Evolutionary conservation across 92 coral and sea anemone genomes (phyloP), one percentile per base, ranked within the genome.

Genomic region (Chrysogorgia sp.): DNA sequence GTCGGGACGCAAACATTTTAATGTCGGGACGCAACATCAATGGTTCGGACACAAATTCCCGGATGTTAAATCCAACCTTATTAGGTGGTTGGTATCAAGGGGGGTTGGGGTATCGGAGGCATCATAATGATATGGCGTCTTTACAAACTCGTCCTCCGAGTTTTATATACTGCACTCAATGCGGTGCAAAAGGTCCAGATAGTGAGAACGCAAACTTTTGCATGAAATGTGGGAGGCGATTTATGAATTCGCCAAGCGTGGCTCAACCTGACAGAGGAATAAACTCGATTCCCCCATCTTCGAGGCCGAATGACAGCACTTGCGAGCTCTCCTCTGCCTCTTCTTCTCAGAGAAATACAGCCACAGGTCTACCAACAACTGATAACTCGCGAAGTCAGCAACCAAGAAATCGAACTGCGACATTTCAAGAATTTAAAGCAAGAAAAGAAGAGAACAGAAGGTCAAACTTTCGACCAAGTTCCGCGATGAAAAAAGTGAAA

Each of bases 391-490:
- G 23, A 26, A 58, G 64, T 28, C 64, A 58, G 13, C 2, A 58
- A 58, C 12, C 21, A 20, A 13, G 12, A 61, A 28, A 29, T 12
- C 68, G 12, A 61, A 61, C 33, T 56, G 15, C 29, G 62, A 58
- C 24, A 74, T 20, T 32, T 77, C 21, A 58, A 63, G 58, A 63
- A 13, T 45, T 77, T 26, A 23, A 50, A 45, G 41, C 63, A 78
- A 72, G 60, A 25, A 29, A 50, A 34, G 57, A 49, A 20, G 60
- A n/a, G n/a, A n/a, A n/a, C n/a, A n/a, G 75, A 78, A 29, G 75
- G 3, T 78, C 83, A n/a, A 63, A 63, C 47, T 78, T 78, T 64
- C 64, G 83, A 32, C 67, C 47, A 61, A 35, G 34, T 25, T 40
- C 34, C 70, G 40, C 19, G 37, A 63, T 34, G 45, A 58, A 78